Percentiles rank a stretch among this genome's conserved stretches.
Evolutionary conservation across 2,797 vertebrate species (phyloP).

Genomic region (Geotrypetes seraphini): DNA sequence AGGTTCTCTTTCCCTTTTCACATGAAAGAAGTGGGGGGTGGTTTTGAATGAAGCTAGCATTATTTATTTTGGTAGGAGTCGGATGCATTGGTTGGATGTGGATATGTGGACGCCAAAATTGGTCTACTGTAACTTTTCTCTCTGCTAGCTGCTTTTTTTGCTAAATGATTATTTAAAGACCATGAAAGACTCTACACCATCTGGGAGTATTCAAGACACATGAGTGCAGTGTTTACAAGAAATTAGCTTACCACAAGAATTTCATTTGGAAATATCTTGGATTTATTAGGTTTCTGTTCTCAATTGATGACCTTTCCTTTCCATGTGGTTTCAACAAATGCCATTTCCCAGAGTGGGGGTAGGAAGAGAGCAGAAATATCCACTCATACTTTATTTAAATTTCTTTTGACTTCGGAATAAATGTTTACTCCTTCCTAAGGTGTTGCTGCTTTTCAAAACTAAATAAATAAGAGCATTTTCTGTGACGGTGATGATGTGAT

Average conservation of each 20-base stretch:
- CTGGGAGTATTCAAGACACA: conserved; percentile 40
- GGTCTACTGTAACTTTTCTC: conserved; percentile 20
- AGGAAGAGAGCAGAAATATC: conserved; percentile 19
- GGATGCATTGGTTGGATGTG: conserved; percentile 14
- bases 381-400: conserved; percentile 10
- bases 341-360: conserved; percentile 14
- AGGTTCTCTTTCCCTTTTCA: background rate
- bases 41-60: conserved; percentile 17
- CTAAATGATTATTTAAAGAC: conserved; percentile 9
- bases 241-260: conserved; percentile 54
- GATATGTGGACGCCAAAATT: conserved; percentile 16
- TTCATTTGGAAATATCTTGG: conserved; percentile 59
- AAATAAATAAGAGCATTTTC: conserved; percentile 19
- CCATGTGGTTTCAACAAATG: conserved; percentile 49
- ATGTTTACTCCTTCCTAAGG: background rate
- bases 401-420: conserved; percentile 15
- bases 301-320: conserved; percentile 53
- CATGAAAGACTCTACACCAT: conserved; percentile 36
- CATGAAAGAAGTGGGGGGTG: background rate
- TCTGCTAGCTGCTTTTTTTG: background rate
- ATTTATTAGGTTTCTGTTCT: conserved; percentile 59
- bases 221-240: conserved; percentile 49
- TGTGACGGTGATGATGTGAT: conserved; percentile 7
- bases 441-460: conserved; percentile 14
- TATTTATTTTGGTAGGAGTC: conserved; percentile 8